These are phyloP conservation scores for Loriculus beryllinus DNA, from an alignment of 2,797 vertebrate species.

Conservation along the genomic window DNA sequence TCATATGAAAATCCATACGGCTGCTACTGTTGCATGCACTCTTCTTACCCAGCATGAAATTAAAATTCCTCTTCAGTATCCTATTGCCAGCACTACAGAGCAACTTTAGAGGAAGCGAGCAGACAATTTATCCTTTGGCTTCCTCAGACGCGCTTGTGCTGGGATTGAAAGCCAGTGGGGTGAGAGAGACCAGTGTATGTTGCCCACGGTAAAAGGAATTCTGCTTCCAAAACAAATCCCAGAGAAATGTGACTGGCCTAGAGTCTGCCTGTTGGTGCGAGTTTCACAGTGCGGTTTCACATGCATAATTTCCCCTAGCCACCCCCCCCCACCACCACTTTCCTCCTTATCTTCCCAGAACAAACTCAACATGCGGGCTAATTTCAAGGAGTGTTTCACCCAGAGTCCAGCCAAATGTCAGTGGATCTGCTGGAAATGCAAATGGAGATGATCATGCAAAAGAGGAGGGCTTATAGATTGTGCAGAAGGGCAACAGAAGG, in stretches of 20 bases:
- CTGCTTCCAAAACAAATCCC: conserved; percentile 64
- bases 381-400: conserved; percentile 63
- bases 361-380: conserved; percentile 61
- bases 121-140: conserved; percentile 67
- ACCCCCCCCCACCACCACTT: conserved; percentile 7
- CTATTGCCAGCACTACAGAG: conserved; percentile 44
- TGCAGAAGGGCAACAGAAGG: background rate
- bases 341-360: conserved; percentile 62
- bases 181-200: conserved; percentile 56
- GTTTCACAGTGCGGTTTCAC: conserved; percentile 57
- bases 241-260: conserved; percentile 27
- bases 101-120: conserved; percentile 29
- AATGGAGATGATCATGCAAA: conserved; percentile 39
- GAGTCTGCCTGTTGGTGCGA: conserved; percentile 38
- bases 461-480: conserved; percentile 1
- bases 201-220: conserved; percentile 57
- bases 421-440: conserved; percentile 59
- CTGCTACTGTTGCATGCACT: conserved; percentile 59
- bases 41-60: conserved; percentile 71
- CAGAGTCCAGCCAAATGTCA: conserved; percentile 59
- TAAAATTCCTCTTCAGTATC: conserved; percentile 69
- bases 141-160: background rate
- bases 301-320: conserved; percentile 29
- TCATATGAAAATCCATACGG: conserved; percentile 70
- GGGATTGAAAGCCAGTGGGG: conserved; percentile 57